Evolutionary conservation across 2,888 invertebrate genomes (phyloP).

Genomic region (Mesochorus sp.): DNA sequence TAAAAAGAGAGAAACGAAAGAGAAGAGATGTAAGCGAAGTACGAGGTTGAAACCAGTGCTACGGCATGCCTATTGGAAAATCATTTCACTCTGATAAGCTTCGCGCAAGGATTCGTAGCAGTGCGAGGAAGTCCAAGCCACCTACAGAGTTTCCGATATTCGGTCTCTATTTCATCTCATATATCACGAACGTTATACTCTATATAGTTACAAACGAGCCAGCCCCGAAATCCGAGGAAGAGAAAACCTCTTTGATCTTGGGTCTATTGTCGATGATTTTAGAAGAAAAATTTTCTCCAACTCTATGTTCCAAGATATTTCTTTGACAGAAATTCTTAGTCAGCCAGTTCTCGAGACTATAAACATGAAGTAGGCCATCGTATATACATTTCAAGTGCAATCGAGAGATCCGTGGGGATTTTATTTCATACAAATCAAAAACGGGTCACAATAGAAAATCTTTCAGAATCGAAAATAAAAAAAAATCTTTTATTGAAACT

Average conservation of each 20-base stretch:
- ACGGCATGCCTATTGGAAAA: conserved; percentile 71
- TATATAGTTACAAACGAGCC: neutral
- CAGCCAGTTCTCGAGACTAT: neutral
- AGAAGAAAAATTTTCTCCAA: conserved; percentile 34
- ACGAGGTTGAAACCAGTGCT: conserved; percentile 39
- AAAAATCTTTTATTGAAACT: no score
- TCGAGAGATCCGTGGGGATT: no score
- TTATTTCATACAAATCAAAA: no score
- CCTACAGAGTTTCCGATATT: conserved; percentile 65
- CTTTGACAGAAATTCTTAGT: conserved; percentile 35
- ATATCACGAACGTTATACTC: conserved; percentile 7
- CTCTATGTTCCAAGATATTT: conserved; percentile 25
- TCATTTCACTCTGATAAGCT: conserved; percentile 66
- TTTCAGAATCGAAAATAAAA: no score
- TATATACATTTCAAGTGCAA: no score
- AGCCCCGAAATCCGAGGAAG: neutral
- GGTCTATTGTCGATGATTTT: conserved; percentile 12
- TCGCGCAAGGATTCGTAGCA: conserved; percentile 48
- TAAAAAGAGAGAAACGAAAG: conserved; percentile 4
- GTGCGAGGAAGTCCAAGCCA: conserved; percentile 23
- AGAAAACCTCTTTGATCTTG: conserved; percentile 16
- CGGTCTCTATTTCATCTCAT: conserved; percentile 51
- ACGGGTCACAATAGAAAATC: no score
- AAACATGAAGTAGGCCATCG: no score
- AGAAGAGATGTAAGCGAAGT: conserved; percentile 4